Evolutionary conservation across 1,140 invertebrate genomes (phyloP), one percentile per base, ranked within the genome.

Genomic region (Cotesia chilonis): DNA sequence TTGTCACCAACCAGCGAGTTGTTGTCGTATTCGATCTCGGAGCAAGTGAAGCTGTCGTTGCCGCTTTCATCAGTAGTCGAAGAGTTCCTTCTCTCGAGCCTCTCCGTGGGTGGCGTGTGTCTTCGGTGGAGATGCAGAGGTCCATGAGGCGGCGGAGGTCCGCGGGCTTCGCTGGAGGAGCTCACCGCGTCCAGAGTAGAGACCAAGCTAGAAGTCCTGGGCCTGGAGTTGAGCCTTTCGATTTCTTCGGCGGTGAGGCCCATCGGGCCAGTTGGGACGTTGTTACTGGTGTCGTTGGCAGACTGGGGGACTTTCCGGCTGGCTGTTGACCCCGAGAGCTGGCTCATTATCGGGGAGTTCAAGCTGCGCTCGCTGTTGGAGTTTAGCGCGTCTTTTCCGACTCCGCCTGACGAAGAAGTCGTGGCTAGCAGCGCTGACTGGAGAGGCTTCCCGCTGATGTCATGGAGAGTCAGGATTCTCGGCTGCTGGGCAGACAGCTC

Each of bases 41-140:
- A 98, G 85, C 96, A 98, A 0, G 96, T 98, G 87, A 98, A 99
- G 74, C 96, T 98, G 81, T 99, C 97, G 86, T 98, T 97, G 3
- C 95, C 95, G 82, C 95, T 96, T 83, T 98, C 96, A 80, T 98
- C 96, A 4, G 96, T 96, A 1, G 95, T 96, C 3, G 95, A 96
- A 0, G 93, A 94, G 80, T 92, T 93, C 55, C 89, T 81, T 75
- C 92, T 90, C 63, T 93, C 92, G 6, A 85, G 76, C 61, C 85
- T 78, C 77, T 93, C 92, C 4, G 90, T 90, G 41, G 91, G 90
- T 0, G 92, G 91, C 9, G 91, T 92, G 81, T 92, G 92, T 35
- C 85, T 71, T 12, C 85, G 75, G 76, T 91, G 90, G 74, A 91
- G 87, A 78, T 93, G 92, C 12, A 90, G 88, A 12, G 89, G 89